Evolutionary conservation across 2,888 invertebrate species (phyloP), one percentile per base, ranked within the genome.

Genomic region (Tetragonisca angustula): DNA sequence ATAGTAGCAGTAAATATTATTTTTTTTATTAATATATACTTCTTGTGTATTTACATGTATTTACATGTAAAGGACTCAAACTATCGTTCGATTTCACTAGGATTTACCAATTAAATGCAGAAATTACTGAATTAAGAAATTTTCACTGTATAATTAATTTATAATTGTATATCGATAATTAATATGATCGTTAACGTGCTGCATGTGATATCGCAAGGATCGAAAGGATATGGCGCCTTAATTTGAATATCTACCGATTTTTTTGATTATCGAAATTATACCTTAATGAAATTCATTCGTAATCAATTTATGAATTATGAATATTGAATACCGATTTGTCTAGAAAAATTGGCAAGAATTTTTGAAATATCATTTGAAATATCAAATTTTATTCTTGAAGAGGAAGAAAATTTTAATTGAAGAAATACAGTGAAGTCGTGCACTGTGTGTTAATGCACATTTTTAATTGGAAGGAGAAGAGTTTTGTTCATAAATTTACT

Each of bases 51-150:
- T 6, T 65, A 21, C 19, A 64, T 21, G 6, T 36, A 13, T 3
- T 6, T 65, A 21, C 19, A 64, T 21, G 4, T 61, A 32, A 32
- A 17, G 32, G 21, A 21, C 76, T 83, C 76, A 68, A 83, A 83
- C 49, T 72, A 54, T 82, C 83, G 83, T 83, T 83, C 76, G 43
- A 56, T 54, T 24, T 17, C 15, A 3, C 50, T n/a, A 61, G 17
- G 59, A 65, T 50, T 19, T 32, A 68, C 21, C 36, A n/a, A 19
- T 13, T 19, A n/a, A 4, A 5, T 21, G 24, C 19, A 54, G n/a
- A 4, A 21, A 43, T 54, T 21, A 54, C 24, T 54, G 2, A 54
- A 24, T n/a, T 54, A 54, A 24, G 15, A 52, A 4, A 27, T 61
- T 59, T 49, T 17, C 17, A 69, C 4, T 6, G 4, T 9, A n/a